A percentile compares a stretch with the other conserved stretches of the same genome.
Conservation (phyloP, 2,888 invertebrate genomes). For the Drosophila flavopinicola region DNA sequence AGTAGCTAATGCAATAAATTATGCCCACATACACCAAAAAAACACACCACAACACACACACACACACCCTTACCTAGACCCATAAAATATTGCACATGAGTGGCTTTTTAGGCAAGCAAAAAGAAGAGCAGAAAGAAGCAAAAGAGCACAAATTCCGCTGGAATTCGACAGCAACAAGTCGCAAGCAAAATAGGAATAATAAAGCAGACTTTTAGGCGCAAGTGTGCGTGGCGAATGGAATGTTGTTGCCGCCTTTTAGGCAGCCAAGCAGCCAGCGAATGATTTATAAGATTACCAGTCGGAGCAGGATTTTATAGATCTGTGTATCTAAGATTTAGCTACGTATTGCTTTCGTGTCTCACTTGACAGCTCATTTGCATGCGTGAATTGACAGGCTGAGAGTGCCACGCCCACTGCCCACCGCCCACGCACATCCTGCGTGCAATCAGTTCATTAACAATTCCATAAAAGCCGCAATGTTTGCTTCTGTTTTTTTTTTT, state of each 20-base stretch:
- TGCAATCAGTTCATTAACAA: slow-evolving; percentile 54
- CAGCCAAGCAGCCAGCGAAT: slow-evolving; percentile 40
- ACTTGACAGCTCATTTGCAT: slow-evolving; percentile 27
- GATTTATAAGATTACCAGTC: slow-evolving; percentile 57
- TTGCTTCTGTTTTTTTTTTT: slow-evolving; percentile 1
- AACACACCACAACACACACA: not conserved
- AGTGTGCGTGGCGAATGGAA: slow-evolving; percentile 43
- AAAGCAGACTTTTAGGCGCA: slow-evolving; percentile 46
- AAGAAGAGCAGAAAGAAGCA: slow-evolving; percentile 17
- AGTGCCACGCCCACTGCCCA: slow-evolving; percentile 22
- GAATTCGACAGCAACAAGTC: slow-evolving; percentile 60
- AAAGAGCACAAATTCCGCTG: slow-evolving; percentile 7
- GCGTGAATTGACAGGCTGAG: slow-evolving; percentile 6
- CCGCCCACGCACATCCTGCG: slow-evolving; percentile 2
- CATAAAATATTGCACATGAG: slow-evolving; percentile 70
- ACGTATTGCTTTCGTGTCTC: not conserved
- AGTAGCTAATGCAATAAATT: slow-evolving; percentile 54
- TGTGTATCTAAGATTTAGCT: slow-evolving; percentile 12
- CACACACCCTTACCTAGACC: slow-evolving; percentile 9
- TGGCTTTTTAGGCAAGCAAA: slow-evolving; percentile 56
- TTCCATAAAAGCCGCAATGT: slow-evolving; percentile 39
- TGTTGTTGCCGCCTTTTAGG: slow-evolving; percentile 65
- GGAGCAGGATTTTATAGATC: slow-evolving; percentile 1
- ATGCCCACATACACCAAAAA: slow-evolving; percentile 27
- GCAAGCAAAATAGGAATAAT: slow-evolving; percentile 13